Conservation (phyloP, 2,113 vertebrate species). For the Plecturocebus donacophilus region DNA sequence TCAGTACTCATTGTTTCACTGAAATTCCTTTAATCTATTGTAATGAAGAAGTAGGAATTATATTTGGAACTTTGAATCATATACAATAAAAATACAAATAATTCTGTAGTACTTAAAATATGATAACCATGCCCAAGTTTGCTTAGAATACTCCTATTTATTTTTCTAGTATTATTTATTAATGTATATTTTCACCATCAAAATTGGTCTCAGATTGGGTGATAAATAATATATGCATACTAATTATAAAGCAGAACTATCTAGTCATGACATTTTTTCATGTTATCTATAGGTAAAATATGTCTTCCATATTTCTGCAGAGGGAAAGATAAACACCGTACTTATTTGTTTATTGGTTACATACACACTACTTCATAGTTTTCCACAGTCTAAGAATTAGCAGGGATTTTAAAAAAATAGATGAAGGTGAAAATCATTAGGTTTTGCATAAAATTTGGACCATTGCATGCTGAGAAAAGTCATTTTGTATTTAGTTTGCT, state of each 20-base stretch:
- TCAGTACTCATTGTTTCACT: background rate
- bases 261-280: background rate
- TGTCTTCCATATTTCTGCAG: background rate
- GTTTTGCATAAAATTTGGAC: background rate
- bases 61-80: background rate
- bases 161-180: background rate
- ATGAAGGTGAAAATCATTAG: background rate
- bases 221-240: background rate
- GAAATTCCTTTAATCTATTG: background rate
- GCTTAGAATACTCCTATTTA: background rate
- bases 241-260: background rate
- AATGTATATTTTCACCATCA: background rate
- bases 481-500: background rate
- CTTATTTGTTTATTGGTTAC: background rate
- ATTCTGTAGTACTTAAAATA: background rate
- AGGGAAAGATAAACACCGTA: background rate
- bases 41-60: background rate
- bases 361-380: background rate
- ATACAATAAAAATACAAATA: background rate
- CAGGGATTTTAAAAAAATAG: background rate
- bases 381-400: background rate
- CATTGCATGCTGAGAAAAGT: background rate
- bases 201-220: background rate
- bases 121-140: background rate
- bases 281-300: background rate